These are phyloP conservation scores for Polypedilum pembai DNA, from an alignment of 1,140 invertebrate species.

Conservation along the genomic window DNA sequence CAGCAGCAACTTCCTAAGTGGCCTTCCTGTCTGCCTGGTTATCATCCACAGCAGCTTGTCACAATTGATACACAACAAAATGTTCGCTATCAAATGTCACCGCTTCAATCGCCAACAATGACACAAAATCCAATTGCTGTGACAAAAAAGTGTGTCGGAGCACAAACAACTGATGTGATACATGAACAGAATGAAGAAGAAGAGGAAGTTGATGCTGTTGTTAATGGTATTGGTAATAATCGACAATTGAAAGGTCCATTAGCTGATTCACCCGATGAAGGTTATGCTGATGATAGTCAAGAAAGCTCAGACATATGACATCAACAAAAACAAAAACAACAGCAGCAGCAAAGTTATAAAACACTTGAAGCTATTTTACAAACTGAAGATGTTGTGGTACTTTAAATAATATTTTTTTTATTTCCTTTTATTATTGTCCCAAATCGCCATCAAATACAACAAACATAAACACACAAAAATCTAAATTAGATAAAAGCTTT, in stretches of 20 bases:
- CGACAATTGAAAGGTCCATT: conserved; percentile 50
- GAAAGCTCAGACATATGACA: conserved; percentile 53
- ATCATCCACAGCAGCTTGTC: conserved; percentile 34
- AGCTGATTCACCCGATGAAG: conserved; percentile 78
- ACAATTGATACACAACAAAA: conserved; percentile 29
- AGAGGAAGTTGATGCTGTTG: conserved; percentile 40
- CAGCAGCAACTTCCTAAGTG: conserved; percentile 39
- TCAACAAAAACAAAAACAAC: no score
- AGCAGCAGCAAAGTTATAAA: conserved; percentile 26
- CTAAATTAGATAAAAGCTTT: no score
- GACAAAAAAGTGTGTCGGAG: conserved; percentile 48
- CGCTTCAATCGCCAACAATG: conserved; percentile 31
- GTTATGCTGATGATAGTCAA: conserved; percentile 62
- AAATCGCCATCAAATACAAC: no score
- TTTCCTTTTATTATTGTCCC: background rate
- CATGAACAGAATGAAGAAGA: conserved; percentile 33
- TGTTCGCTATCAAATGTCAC: conserved; percentile 34
- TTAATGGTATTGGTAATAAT: conserved; percentile 44
- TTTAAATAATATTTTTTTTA: background rate
- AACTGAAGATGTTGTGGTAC: conserved; percentile 17
- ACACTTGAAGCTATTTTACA: conserved; percentile 16
- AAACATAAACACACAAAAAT: no score
- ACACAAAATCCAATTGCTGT: conserved; percentile 29
- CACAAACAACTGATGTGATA: conserved; percentile 47
- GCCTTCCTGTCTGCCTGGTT: conserved; percentile 46